Conservation (phyloP, 2,797 vertebrate genomes). For the Glossophaga mutica region DNA sequence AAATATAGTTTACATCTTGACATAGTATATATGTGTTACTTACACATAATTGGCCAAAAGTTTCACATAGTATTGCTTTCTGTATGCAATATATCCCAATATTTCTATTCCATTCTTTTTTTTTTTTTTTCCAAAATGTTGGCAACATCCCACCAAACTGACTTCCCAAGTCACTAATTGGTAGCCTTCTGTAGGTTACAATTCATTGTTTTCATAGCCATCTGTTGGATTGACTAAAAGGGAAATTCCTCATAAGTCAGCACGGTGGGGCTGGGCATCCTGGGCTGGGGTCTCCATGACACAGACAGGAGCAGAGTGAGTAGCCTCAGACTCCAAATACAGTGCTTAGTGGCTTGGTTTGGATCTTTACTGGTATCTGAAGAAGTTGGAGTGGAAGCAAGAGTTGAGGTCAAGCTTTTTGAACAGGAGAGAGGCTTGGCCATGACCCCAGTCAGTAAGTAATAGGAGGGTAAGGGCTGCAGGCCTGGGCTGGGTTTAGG, state of each 20-base stretch:
- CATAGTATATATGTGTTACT: background rate
- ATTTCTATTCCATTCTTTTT: constrained; percentile 17
- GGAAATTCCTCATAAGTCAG: background rate
- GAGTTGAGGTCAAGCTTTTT: background rate
- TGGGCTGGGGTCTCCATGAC: background rate
- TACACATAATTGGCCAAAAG: background rate
- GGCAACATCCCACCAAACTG: background rate
- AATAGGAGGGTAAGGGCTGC: background rate
- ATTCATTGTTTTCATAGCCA: constrained; percentile 9
- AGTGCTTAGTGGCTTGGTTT: background rate
- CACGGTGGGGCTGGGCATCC: background rate
- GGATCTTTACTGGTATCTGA: background rate
- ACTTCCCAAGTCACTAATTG: constrained; percentile 10
- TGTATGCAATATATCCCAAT: constrained; percentile 1
- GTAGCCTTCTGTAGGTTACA: background rate
- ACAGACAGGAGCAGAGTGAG: background rate
- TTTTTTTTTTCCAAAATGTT: background rate
- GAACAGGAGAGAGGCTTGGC: background rate
- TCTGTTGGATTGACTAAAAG: background rate
- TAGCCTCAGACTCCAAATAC: background rate
- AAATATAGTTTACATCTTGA: background rate
- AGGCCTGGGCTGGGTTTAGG: background rate
- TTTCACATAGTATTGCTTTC: background rate
- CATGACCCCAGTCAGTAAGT: background rate
- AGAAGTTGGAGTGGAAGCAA: background rate